Percentiles rank a stretch among this genome's conserved stretches.
Evolutionary conservation across 2,113 vertebrate species (phyloP).

Genomic region (Lepus europaeus): DNA sequence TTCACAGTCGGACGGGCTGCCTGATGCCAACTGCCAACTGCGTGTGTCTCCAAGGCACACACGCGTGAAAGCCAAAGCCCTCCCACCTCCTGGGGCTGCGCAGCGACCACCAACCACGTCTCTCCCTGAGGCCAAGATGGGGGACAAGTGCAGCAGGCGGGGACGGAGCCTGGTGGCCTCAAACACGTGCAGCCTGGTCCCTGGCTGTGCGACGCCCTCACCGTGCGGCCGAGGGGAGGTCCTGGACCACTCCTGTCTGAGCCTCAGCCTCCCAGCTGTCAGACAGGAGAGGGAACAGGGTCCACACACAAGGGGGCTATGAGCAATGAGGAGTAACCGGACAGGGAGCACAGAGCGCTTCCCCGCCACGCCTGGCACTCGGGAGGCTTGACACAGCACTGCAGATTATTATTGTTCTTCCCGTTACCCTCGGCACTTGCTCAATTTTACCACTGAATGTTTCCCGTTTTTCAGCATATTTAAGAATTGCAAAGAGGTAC

Average conservation of each 20-base stretch:
- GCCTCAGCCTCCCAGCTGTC: background rate
- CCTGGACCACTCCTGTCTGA: background rate
- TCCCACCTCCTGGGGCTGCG: background rate
- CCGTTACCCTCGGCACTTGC: too few relatives aligned
- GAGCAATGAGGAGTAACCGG: background rate
- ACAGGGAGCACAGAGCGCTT: too few relatives aligned
- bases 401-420: background rate
- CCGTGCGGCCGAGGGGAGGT: fast-evolving
- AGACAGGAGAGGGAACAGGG: fast-evolving
- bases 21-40: too few relatives aligned
- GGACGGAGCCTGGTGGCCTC: fast-evolving
- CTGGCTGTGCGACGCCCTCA: background rate
- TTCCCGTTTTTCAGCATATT: background rate
- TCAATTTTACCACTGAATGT: background rate
- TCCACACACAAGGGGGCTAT: fast-evolving
- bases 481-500: background rate
- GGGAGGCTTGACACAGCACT: background rate
- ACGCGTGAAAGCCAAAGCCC: too few relatives aligned
- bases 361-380: too few relatives aligned
- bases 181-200: fast-evolving
- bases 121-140: background rate
- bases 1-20: too few relatives aligned
- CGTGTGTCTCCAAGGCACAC: too few relatives aligned
- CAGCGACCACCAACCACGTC: fast-evolving
- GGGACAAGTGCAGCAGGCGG: background rate